Percentiles rank a stretch among this genome's conserved stretches.
Conservation (phyloP, 1,140 invertebrate genomes). For the Apis florea region DNA sequence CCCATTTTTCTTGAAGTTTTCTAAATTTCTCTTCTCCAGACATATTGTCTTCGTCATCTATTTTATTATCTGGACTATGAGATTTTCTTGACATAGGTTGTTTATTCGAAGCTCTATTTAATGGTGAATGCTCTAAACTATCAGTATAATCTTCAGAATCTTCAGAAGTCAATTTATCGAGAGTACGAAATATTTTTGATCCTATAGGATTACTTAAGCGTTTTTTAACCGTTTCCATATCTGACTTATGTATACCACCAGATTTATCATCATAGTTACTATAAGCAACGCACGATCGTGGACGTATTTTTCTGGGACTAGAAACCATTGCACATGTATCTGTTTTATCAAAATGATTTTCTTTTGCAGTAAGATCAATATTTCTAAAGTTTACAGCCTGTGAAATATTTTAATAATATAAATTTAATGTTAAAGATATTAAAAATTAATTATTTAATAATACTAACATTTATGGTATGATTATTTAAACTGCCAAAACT, state of each 20-base stretch:
- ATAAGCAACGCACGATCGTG: constrained; percentile 85
- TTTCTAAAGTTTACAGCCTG: constrained; percentile 66
- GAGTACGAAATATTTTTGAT: constrained; percentile 86
- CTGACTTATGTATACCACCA: constrained; percentile 80
- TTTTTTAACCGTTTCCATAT: constrained; percentile 83
- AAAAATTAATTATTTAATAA: constrained; percentile 64
- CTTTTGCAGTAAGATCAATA: constrained; percentile 69
- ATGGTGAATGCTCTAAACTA: constrained; percentile 84
- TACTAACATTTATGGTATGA: constrained; percentile 79
- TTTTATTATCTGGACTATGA: constrained; percentile 51
- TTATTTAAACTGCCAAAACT: constrained; percentile 87
- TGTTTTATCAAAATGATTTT: constrained; percentile 80
- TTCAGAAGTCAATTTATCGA: constrained; percentile 85
- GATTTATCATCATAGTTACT: constrained; percentile 76
- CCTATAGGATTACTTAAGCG: constrained; percentile 88
- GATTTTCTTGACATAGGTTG: constrained; percentile 50
- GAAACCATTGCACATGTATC: constrained; percentile 75
- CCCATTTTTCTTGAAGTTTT: constrained; percentile 92
- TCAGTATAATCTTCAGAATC: constrained; percentile 88
- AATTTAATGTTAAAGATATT: background rate
- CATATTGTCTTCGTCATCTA: constrained; percentile 73
- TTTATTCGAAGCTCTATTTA: constrained; percentile 73
- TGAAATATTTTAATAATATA: constrained; percentile 16
- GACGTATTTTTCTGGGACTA: constrained; percentile 82
- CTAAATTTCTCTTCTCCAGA: constrained; percentile 84